Evolutionary conservation across 2,797 vertebrate species (phyloP), one percentile per base, ranked within the genome.

Genomic region (Holocentrus rufus): DNA sequence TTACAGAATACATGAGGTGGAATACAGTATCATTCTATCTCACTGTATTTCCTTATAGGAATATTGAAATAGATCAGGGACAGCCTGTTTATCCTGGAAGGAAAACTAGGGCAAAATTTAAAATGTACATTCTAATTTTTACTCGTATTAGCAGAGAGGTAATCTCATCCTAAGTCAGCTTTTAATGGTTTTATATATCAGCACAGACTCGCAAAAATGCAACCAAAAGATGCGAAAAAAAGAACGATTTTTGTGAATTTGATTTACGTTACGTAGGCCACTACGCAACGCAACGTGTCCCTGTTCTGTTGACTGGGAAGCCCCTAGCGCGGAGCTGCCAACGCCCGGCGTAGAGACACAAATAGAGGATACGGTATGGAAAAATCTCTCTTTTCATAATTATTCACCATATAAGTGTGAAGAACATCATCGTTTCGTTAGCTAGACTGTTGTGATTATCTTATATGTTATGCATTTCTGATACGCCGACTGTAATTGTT

Each of bases 271-370:
- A 18, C 73, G 71, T 72, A 72, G 79, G 31, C 31, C 62, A 53
- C 31, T 65, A 84, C 85, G 85, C 73, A 42, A 76, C 77, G 61
- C 79, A n/a, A 69, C 85, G 70, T 85, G 93, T 89, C 94, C 94
- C 93, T 95, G 93, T 87, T 82, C 73, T 76, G 81, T 60, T 88
- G 89, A 82, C 68, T 89, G 85, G 92, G 93, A 94, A 95, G 91
- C 94, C 94, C 94, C 93, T 84, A 91, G 90, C 75, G 64, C 89
- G 78, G 90, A 94, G 89, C 90, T 94, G 94, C 92, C 94, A 94
- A 95, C 94, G 94, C 94, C 94, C 94, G 94, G 93, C 88, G 89
- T 84, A 91, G 74, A 93, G 85, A 94, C 87, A 89, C 90, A 86
- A 89, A 89, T 82, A 87, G 76, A 88, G 88, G 87, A 92, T 75